Evolutionary conservation across 2,113 vertebrate genomes (phyloP).

Genomic region (Solea senegalensis): DNA sequence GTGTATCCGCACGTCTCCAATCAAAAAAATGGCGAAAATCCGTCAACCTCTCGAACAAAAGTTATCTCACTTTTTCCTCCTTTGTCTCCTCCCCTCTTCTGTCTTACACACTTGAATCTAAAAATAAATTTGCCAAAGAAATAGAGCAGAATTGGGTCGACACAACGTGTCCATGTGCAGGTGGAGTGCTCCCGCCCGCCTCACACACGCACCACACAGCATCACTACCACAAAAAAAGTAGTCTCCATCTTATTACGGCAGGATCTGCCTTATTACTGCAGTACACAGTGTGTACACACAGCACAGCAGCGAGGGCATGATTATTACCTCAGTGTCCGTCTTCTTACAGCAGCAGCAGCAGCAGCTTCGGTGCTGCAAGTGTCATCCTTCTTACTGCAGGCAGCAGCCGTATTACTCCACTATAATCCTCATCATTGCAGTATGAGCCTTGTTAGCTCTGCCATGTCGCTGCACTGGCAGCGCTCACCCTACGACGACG

Average conservation of each 20-base stretch:
- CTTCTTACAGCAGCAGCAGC: constrained; percentile 33
- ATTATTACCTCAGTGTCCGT: constrained; percentile 31
- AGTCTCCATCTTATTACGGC: constrained; percentile 48
- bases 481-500: not conserved
- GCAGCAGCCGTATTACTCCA: constrained; percentile 47
- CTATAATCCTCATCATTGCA: constrained; percentile 49
- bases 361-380: constrained; percentile 25
- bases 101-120: constrained; percentile 47
- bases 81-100: not conserved
- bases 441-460: constrained; percentile 24
- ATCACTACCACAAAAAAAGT: not conserved
- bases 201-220: constrained; percentile 30
- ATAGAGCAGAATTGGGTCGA: constrained; percentile 75
- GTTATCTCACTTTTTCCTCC: not conserved
- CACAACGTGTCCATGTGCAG: constrained; percentile 69
- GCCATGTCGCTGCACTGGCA: constrained; percentile 12
- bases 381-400: constrained; percentile 57
- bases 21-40: no score
- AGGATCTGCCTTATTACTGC: constrained; percentile 53
- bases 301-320: constrained; percentile 21
- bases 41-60: no score
- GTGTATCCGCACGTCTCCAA: no score
- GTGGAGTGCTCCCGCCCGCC: constrained; percentile 38
- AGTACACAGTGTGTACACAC: constrained; percentile 3
- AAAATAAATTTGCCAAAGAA: constrained; percentile 69